These are phyloP conservation scores for Paralichthys olivaceus DNA, from an alignment of 2,113 vertebrate genomes.

Conservation along the genomic window DNA sequence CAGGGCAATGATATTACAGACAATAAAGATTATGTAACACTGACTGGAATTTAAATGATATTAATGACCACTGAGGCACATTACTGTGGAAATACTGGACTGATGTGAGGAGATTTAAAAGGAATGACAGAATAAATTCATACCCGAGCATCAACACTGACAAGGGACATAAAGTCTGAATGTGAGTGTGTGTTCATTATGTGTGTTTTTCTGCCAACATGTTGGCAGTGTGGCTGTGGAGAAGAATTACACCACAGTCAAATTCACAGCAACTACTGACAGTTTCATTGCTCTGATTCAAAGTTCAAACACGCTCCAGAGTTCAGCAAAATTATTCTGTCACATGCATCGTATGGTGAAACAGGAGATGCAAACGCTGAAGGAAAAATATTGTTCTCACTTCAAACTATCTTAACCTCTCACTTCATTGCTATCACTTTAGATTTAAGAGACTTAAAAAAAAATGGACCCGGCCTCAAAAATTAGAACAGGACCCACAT, in stretches of 20 bases:
- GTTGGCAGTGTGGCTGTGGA: neutral
- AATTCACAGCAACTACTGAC: constrained; percentile 4
- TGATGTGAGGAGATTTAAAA: constrained; percentile 17
- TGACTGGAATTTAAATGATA: constrained; percentile 39
- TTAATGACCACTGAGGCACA: constrained; percentile 37
- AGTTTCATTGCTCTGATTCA: constrained; percentile 37
- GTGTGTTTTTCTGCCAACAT: neutral
- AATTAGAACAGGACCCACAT: neutral
- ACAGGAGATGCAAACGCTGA: constrained; percentile 23
- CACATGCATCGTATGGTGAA: constrained; percentile 27
- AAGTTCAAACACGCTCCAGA: constrained; percentile 36
- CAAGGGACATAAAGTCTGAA: constrained; percentile 13
- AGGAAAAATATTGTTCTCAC: constrained; percentile 19
- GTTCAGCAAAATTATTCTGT: constrained; percentile 35
- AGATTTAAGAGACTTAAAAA: constrained; percentile 4
- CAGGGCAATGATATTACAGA: constrained; percentile 30
- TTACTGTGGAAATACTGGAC: constrained; percentile 17
- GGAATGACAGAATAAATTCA: constrained; percentile 15
- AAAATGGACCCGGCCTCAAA: constrained; percentile 10
- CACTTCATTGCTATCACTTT: neutral
- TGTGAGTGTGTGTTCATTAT: constrained; percentile 18
- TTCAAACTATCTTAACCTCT: constrained; percentile 8
- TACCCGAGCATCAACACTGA: constrained; percentile 11
- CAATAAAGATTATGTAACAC: constrained; percentile 43
- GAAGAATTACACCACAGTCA: constrained; percentile 15